These are phyloP conservation scores for Nibea coibor DNA, from an alignment of 2,113 vertebrate genomes.

Conservation along the genomic window DNA sequence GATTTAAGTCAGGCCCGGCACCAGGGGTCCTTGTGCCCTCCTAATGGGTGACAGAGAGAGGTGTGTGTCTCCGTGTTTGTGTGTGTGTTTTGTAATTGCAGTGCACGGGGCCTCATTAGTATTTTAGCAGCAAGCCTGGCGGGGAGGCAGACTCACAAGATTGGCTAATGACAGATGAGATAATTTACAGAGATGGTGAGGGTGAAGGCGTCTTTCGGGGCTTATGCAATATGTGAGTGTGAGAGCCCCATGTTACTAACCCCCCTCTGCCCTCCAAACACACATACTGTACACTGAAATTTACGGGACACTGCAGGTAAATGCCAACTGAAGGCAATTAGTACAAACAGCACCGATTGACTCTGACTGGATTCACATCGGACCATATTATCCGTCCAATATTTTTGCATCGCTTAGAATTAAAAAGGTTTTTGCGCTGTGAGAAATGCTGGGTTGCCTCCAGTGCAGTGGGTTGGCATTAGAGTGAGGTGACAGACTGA, in stretches of 20 bases:
- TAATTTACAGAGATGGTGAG: constrained; percentile 59
- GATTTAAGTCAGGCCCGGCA: constrained; percentile 28
- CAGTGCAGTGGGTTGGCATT: constrained; percentile 31
- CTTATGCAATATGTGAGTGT: constrained; percentile 36
- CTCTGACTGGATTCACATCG: constrained; percentile 23
- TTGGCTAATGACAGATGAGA: constrained; percentile 76
- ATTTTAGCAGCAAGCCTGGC: constrained; percentile 69
- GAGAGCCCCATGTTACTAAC: constrained; percentile 31
- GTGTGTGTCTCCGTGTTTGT: constrained; percentile 44
- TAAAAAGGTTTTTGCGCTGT: constrained; percentile 15
- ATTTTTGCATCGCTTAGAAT: constrained; percentile 25
- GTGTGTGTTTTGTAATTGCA: constrained; percentile 61
- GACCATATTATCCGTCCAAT: constrained; percentile 25
- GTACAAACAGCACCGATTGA: constrained; percentile 18
- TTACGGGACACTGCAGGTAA: constrained; percentile 32
- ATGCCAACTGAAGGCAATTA: constrained; percentile 30
- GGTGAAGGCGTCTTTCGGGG: constrained; percentile 38
- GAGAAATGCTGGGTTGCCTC: constrained; percentile 21
- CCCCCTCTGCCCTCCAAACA: constrained; percentile 25
- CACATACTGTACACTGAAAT: constrained; percentile 16
- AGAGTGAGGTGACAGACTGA: constrained; percentile 22
- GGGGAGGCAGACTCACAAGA: constrained; percentile 58
- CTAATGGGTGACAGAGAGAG: constrained; percentile 38
- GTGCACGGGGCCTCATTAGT: constrained; percentile 60
- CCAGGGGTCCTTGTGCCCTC: constrained; percentile 17